Evolutionary conservation across 1,140 invertebrate species (phyloP), one percentile per base, ranked within the genome.

Genomic region (Acromyrmex charruanus): DNA sequence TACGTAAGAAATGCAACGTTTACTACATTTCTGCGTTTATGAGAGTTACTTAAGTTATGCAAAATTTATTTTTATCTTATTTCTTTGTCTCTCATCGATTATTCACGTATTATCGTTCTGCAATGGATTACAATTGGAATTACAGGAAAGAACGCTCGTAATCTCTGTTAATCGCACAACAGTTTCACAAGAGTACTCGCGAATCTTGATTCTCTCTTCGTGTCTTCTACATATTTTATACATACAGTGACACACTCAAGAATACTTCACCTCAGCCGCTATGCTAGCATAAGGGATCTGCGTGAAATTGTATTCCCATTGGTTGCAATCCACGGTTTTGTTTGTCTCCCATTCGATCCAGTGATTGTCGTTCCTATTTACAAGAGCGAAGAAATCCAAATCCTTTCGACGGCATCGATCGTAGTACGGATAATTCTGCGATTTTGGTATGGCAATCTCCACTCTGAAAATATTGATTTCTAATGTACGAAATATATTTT

Each of bases 261-360:
- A 71, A 61, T 88, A 91, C 92, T 90, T 94, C 92, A 96, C 96
- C 95, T 96, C 95, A 74, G 94, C 92, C 63, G 95, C 95, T 21
- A 96, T 94, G 63, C 95, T 96, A 4, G 92, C 87, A 71, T 96
- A 96, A 3, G 95, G 95, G 69, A 96, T 94, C 39, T 94, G 91
- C 0, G 94, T 95, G 68, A 94, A 94, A 92, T 96, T 95, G 89
- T 96, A 96, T 72, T 96, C 95, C 96, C 96, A 96, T 14, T 91
- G 91, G 18, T 92, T 82, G 39, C 94, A 95, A 18, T 87, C 89
- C 0, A 94, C 66, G 0, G 93, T 94, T 66, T 77, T 81, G 68
- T 94, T 94, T 25, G 89, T 90, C 16, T 88, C 79, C 88, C 91
- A 94, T 2, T 86, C 71, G 7, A 39, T 31, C 2, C 90, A 88